Percentiles rank a stretch among this genome's conserved stretches.
phyloP scores from a whole-genome alignment of 2,113 vertebrate species.

The Balaenoptera acutorostrata region DNA sequence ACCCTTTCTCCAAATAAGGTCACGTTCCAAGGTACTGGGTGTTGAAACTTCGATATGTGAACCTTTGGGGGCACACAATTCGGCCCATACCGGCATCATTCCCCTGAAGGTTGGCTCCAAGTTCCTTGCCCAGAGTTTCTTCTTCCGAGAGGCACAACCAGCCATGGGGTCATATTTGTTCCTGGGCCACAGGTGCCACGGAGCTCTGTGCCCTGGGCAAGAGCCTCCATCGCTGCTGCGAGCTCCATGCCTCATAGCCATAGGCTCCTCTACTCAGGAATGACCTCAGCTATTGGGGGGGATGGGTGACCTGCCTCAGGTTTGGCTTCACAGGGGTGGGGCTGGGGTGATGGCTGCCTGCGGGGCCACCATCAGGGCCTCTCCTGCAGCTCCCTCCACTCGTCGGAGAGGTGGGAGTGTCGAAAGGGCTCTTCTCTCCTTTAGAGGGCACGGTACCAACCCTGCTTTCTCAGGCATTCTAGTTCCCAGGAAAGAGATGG shows the following conservation, averaged over 20 bases:
- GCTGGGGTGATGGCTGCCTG: neutral
- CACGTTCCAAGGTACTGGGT: neutral
- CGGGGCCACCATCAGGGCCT: neutral
- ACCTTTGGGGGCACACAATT: neutral
- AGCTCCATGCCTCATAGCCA: neutral
- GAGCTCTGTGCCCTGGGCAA: neutral
- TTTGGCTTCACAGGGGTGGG: neutral
- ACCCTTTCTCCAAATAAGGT: neutral
- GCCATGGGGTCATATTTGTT: neutral
- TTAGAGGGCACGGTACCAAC: neutral
- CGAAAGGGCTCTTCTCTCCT: neutral
- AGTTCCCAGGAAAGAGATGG: neutral
- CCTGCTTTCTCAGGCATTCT: neutral
- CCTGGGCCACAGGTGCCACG: neutral
- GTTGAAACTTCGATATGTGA: neutral
- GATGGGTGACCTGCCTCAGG: neutral
- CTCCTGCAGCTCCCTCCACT: neutral
- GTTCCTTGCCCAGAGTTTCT: neutral
- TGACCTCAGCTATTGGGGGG: neutral
- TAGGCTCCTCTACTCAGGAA: neutral
- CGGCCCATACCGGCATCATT: neutral
- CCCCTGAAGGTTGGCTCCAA: neutral
- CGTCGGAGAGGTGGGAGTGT: neutral
- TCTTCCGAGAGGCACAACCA: neutral
- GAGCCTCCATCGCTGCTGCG: neutral